These are phyloP conservation scores for Megaceryle maxima DNA, from an alignment of 2,113 vertebrate genomes.

Conservation along the genomic window DNA sequence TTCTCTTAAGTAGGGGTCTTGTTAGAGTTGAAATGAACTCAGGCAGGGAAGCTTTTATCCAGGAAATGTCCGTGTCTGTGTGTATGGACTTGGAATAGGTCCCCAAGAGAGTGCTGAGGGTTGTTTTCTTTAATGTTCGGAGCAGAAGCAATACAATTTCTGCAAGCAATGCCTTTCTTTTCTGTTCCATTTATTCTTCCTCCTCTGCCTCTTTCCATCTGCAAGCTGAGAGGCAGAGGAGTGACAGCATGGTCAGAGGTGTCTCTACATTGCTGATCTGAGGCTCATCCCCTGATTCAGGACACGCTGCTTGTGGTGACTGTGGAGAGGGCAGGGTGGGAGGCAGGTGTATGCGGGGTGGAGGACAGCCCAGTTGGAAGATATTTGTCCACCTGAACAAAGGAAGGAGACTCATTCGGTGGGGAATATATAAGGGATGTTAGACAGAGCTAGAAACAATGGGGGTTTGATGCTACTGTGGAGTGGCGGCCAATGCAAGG, in stretches of 20 bases:
- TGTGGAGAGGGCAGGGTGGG: background rate
- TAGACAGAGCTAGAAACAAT: background rate
- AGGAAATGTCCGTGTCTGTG: background rate
- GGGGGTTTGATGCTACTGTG: background rate
- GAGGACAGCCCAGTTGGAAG: background rate
- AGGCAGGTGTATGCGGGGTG: background rate
- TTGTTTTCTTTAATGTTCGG: background rate
- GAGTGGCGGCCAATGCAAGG: background rate
- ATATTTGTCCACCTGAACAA: background rate
- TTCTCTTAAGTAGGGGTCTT: background rate
- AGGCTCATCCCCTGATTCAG: background rate
- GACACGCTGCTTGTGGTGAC: background rate
- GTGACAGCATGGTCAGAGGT: background rate
- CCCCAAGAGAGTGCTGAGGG: background rate
- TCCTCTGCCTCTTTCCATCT: background rate
- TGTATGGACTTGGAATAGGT: background rate
- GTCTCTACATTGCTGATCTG: background rate
- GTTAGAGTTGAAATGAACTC: background rate
- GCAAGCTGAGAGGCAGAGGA: background rate
- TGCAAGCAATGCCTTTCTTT: background rate
- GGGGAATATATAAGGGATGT: background rate
- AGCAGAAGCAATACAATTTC: conserved; percentile 4
- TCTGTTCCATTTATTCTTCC: background rate
- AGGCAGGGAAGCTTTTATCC: background rate
- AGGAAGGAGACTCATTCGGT: background rate